phyloP scores from a whole-genome alignment of 2,113 vertebrate genomes.

The Microtus ochrogaster region DNA sequence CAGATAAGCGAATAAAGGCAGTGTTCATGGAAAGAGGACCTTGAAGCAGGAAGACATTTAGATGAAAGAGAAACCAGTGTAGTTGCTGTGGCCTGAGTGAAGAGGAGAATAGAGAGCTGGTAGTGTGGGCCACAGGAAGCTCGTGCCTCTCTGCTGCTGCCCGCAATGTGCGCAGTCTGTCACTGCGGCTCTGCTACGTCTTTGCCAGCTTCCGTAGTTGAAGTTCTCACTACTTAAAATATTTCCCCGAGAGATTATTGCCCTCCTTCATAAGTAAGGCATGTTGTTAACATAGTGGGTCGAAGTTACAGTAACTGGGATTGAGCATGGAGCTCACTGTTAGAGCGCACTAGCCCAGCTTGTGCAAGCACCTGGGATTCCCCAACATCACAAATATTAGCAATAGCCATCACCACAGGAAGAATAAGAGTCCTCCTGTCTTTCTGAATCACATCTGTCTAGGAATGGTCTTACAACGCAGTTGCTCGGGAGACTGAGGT shows the following conservation, averaged over 20 bases:
- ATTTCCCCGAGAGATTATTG: neutral
- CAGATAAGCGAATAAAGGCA: neutral
- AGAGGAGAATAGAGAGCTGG: neutral
- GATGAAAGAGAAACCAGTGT: neutral
- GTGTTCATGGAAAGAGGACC: neutral
- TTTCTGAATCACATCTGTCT: neutral
- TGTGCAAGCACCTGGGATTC: too few relatives aligned
- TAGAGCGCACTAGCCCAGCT: neutral
- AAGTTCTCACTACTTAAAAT: neutral
- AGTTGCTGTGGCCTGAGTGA: neutral
- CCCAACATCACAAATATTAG: neutral
- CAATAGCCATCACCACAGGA: neutral
- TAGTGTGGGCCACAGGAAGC: neutral
- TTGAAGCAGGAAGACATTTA: neutral
- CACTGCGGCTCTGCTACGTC: neutral
- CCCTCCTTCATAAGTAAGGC: neutral
- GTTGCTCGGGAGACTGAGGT: neutral
- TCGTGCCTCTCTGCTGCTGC: neutral
- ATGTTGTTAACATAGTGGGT: neutral
- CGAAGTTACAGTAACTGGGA: neutral
- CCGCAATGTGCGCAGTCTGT: neutral
- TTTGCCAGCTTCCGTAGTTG: neutral
- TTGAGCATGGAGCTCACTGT: neutral
- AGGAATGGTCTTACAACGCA: neutral
- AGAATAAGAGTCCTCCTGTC: neutral